These are phyloP conservation scores for Helicolenus hilgendorfi DNA, from an alignment of 2,797 vertebrate species.

Conservation along the genomic window DNA sequence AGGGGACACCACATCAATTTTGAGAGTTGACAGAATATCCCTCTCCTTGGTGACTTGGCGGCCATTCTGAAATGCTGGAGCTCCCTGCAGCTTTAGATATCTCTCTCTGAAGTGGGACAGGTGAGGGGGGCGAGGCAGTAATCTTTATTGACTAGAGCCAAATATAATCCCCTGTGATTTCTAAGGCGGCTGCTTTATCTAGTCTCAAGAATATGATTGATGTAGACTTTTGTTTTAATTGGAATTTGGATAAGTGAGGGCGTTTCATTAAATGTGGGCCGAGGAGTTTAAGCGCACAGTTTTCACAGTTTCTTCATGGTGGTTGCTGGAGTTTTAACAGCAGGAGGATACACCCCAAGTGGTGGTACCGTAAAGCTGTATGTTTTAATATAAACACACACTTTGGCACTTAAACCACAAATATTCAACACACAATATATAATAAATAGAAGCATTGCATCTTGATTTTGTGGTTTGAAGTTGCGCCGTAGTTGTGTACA, in stretches of 20 bases:
- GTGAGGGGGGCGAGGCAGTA: conserved; percentile 49
- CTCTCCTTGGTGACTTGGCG: conserved; percentile 33
- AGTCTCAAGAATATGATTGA: conserved; percentile 42
- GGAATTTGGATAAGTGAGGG: conserved; percentile 35
- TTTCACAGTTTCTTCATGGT: conserved; percentile 4
- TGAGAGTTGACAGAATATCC: conserved; percentile 31
- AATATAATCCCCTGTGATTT: conserved; percentile 66
- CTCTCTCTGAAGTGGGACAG: conserved; percentile 53
- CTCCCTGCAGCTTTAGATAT: conserved; percentile 56
- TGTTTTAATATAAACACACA: background rate
- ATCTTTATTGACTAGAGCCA: conserved; percentile 75
- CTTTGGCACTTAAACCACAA: background rate
- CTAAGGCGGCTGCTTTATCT: conserved; percentile 55
- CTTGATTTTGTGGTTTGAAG: background rate
- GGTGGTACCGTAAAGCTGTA: background rate
- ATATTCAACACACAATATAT: background rate
- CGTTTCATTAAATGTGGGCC: conserved; percentile 24
- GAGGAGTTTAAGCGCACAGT: background rate
- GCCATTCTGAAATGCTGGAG: conserved; percentile 39
- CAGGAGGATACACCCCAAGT: background rate
- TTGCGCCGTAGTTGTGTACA: background rate
- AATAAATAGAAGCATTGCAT: background rate
- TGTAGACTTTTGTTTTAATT: conserved; percentile 62
- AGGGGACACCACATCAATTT: conserved; percentile 40
- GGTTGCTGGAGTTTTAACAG: conserved; percentile 5